Percentiles rank a stretch among this genome's conserved stretches.
Evolutionary conservation across 2,797 vertebrate species (phyloP).

Genomic region (Vipera latastei): DNA sequence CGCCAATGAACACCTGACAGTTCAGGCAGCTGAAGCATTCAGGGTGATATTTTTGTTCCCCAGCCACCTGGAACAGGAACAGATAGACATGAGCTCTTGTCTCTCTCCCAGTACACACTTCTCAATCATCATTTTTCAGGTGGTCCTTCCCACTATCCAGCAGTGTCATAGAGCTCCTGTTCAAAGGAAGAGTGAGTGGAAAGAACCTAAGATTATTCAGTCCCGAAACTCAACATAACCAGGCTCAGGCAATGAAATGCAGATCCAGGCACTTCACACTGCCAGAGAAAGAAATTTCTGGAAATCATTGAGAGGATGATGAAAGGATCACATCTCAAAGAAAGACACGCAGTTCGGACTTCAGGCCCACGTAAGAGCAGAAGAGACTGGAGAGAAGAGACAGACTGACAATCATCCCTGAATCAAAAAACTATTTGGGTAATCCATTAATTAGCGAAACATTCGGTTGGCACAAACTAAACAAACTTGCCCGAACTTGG

Average conservation of each 20-base stretch:
- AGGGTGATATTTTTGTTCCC: constrained; percentile 97
- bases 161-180: background rate
- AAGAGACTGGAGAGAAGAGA: background rate
- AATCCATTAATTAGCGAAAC: background rate
- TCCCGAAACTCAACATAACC: background rate
- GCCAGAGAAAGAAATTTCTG: background rate
- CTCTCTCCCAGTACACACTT: background rate
- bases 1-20: constrained; percentile 89
- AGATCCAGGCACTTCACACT: background rate
- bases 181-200: too few relatives aligned
- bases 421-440: background rate
- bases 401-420: background rate
- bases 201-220: background rate
- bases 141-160: background rate
- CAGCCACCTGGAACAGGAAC: constrained; percentile 81
- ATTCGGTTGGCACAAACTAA: background rate
- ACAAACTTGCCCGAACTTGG: background rate
- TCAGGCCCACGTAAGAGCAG: background rate
- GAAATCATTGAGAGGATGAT: background rate
- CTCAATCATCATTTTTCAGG: too few relatives aligned
- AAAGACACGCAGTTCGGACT: background rate
- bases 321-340: background rate
- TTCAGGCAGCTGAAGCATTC: constrained; percentile 96
- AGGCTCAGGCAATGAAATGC: background rate
- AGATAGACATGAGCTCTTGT: background rate